Base-by-base conservation (phyloP, 2,797 vertebrate genomes). In the Clarias fuscus region DNA sequence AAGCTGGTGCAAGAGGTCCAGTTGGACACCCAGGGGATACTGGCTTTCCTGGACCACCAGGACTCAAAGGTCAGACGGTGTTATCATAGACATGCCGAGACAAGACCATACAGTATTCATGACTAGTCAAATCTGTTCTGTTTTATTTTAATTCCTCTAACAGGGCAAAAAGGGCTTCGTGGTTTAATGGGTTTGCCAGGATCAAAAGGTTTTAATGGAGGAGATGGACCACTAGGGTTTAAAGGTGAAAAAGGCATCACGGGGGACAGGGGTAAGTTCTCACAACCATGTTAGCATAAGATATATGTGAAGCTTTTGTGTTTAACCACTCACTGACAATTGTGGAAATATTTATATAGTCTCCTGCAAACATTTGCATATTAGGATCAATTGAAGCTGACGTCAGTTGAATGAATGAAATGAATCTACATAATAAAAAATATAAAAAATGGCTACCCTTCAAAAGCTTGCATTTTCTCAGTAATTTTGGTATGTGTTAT, bases 131-230 rank as follows among this genome's bases (percentile, higher is more conserved):
- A 78, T 40, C 4, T 40, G 20, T 7, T 37, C 37, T 24, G 59
- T 62, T 15, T 68, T 68, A n/a, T 20, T 80, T n/a, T 30, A 27
- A 37, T 43, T 80, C 20, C 64, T 80, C 27, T 6, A 78, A 18
- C 58, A 85, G 81, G 87, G 61, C 43, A 40, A 8, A 82, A n/a
- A 78, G 88, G 85, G 20, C 37, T 61, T 0, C 71, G 72, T 15
- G 88, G 86, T 64, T 53, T n/a, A 64, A 62, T 27, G n/a, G 86
- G 86, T 15, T 61, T 3, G 13, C 61, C 61, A 14, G 87, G 87
- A 65, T 56, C 40, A 70, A 7, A 48, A 58, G 87, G 87, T 59
- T 80, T 22, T 30, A 20, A 14, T n/a, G 87, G 87, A 5, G 33
- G 3, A 65, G 3, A 56, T 61, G 88, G 85, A 22, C 77, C 37